Evolutionary conservation across 2,888 invertebrate genomes (phyloP).

Genomic region (Nemoura dubitans): DNA sequence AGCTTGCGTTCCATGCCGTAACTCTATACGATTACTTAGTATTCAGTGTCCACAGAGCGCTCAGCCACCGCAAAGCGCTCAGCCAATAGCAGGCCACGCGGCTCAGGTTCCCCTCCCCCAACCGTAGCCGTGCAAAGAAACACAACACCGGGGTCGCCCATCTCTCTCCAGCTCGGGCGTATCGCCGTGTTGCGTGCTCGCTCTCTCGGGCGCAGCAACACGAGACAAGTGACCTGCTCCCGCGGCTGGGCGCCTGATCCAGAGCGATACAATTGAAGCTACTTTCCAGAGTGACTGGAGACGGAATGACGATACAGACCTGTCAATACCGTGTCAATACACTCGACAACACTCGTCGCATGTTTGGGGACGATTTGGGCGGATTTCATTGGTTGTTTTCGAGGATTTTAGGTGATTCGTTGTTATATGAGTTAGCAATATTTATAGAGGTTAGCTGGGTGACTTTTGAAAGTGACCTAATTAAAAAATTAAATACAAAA

Average conservation of each 20-base stretch:
- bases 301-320: neutral
- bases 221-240: neutral
- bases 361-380: too few relatives aligned
- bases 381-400: too few relatives aligned
- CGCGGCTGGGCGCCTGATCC: neutral
- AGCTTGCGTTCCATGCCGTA: neutral
- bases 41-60: too few relatives aligned
- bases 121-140: neutral
- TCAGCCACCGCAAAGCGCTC: neutral
- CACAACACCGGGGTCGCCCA: neutral
- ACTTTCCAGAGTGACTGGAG: neutral
- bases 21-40: too few relatives aligned
- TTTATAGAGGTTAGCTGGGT: too few relatives aligned
- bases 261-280: constrained; percentile 29
- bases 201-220: neutral
- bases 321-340: neutral
- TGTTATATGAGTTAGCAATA: too few relatives aligned
- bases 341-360: too few relatives aligned
- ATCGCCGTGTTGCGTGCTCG: neutral
- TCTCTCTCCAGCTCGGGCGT: neutral
- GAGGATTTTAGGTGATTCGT: too few relatives aligned
- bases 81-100: neutral
- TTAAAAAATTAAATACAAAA: too few relatives aligned
- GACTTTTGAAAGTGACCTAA: too few relatives aligned
- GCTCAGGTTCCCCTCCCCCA: neutral